These are phyloP conservation scores for Caenorhabditis brenneri DNA, from an alignment of 1,140 invertebrate species.

Conservation along the genomic window DNA sequence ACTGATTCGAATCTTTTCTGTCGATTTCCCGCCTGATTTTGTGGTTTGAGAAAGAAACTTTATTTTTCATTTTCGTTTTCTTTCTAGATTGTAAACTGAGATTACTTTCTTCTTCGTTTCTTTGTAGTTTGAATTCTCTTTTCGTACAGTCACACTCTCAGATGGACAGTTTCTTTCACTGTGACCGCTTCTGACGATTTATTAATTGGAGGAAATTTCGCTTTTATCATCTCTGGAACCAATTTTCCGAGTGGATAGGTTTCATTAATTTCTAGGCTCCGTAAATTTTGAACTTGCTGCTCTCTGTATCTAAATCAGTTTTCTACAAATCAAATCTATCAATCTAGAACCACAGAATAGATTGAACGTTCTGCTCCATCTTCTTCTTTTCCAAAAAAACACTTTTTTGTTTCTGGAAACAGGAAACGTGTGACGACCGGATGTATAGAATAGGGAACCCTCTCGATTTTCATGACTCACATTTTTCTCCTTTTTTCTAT, in stretches of 20 bases:
- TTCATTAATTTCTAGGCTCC: too few relatives aligned
- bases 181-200: too few relatives aligned
- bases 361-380: too few relatives aligned
- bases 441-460: background rate
- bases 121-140: background rate
- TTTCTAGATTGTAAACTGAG: background rate
- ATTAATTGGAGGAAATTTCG: too few relatives aligned
- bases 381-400: background rate
- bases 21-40: background rate
- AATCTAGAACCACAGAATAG: too few relatives aligned
- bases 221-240: too few relatives aligned
- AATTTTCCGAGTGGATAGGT: too few relatives aligned
- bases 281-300: too few relatives aligned
- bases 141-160: background rate
- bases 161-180: background rate
- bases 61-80: too few relatives aligned
- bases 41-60: background rate
- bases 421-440: slow-evolving; percentile 2
- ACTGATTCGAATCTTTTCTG: background rate
- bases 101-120: background rate
- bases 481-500: background rate
- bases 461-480: background rate
- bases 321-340: too few relatives aligned
- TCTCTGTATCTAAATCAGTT: too few relatives aligned
- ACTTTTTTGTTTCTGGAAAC: background rate